Base-by-base conservation (phyloP, 2,888 invertebrate species). In the Catocala nupta region DNA sequence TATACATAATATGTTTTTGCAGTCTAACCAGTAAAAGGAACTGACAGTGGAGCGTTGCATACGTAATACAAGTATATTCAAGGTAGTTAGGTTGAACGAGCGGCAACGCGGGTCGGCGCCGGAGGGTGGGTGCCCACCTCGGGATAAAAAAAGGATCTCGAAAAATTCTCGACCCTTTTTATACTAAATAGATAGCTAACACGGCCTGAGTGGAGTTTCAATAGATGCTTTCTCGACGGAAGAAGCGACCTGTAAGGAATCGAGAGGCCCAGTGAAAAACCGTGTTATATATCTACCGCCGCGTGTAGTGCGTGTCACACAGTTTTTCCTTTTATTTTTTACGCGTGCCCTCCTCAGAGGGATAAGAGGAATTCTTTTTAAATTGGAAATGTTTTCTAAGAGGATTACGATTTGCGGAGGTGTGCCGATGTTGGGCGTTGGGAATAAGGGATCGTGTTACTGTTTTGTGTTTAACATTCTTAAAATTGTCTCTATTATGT, bases 321-420 rank as follows among this genome's bases (percentile, higher is more conserved):
- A 87, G 87, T 85, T 92, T 91, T 93, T 91, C 90, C 89, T 91
- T 92, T 93, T 92, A 92, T 92, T 93, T 93, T 92, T 93, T 93
- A 91, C 92, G 91, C 91, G 89, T 85, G 90, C 91, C 90, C 91
- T 92, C 88, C 88, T 88, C 89, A 68, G 88, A 91, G 90, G 92
- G 92, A 91, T 92, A 90, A 91, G 88, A 91, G 90, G 90, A 94
- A 93, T 94, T 93, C 93, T 93, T 93, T 94, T 94, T 93, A 93
- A 94, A 94, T 94, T 94, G 94, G 93, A 93, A 94, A 93, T 94
- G 94, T 93, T 93, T 93, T 93, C 92, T 92, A 91, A 94, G 93
- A 93, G 94, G 93, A 93, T 94, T 94, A 93, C 92, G 91, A 93
- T 93, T 93, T 90, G 91, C 89, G 90, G 89, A 93, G 93, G 92